A percentile compares a stretch with the other conserved stretches of the same genome.
Evolutionary conservation across 2,113 vertebrate species (phyloP).

Genomic region (Symphodus melops): DNA sequence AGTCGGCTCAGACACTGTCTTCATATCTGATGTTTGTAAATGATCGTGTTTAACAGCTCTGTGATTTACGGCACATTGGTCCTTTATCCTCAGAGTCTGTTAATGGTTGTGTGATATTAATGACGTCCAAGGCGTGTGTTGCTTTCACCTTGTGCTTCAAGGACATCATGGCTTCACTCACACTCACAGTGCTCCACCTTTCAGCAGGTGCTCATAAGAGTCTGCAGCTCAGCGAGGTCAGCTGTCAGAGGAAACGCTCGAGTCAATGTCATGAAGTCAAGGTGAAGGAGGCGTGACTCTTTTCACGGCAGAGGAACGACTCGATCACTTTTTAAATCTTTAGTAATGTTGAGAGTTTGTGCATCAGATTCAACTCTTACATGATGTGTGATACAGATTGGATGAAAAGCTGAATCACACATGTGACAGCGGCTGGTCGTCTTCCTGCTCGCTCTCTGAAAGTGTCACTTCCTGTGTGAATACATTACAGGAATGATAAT

Average conservation of each 20-base stretch:
- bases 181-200: conserved; percentile 35
- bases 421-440: no score
- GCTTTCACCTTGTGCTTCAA: conserved; percentile 57
- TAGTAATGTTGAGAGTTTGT: no score
- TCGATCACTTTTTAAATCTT: no score
- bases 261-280: conserved; percentile 7
- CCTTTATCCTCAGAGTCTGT: conserved; percentile 33
- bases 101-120: conserved; percentile 63
- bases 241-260: neutral
- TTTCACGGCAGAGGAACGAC: no score
- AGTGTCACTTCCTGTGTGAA: no score
- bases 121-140: conserved; percentile 11
- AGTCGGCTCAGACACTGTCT: neutral
- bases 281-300: neutral
- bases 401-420: no score
- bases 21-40: neutral
- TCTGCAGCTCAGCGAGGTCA: neutral
- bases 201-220: conserved; percentile 39
- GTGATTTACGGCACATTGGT: conserved; percentile 19
- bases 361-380: no score
- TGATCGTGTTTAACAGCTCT: neutral
- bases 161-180: conserved; percentile 36
- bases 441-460: no score
- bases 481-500: no score
- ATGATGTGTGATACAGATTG: no score